phyloP scores from a whole-genome alignment of 2,888 invertebrate species.

The Drosophila greeni region DNA sequence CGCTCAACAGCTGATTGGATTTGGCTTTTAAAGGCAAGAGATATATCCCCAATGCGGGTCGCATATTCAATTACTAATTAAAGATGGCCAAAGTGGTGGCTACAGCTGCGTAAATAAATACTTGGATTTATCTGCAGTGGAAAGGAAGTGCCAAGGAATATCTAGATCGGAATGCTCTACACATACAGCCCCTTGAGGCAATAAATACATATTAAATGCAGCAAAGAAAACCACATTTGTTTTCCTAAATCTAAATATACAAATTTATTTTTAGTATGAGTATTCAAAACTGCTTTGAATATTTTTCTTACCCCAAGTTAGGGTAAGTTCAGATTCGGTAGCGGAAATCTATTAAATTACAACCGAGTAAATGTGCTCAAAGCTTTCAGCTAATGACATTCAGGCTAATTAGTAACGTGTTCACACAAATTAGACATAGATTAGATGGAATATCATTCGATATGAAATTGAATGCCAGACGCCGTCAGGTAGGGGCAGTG shows the following conservation, averaged over 20 bases:
- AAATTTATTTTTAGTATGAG: background rate
- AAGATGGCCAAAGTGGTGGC: slow-evolving; percentile 9
- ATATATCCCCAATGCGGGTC: slow-evolving; percentile 24
- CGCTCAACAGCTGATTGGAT: slow-evolving; percentile 62
- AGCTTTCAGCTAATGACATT: slow-evolving; percentile 35
- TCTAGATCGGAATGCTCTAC: background rate
- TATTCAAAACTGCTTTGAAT: too few species aligned
- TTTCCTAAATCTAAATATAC: background rate
- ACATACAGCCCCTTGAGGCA: background rate
- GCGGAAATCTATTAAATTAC: slow-evolving; percentile 24
- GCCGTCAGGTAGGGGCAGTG: background rate
- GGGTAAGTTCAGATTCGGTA: background rate
- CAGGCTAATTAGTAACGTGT: slow-evolving; percentile 56
- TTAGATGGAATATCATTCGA: slow-evolving; percentile 43
- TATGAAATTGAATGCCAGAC: slow-evolving; percentile 17
- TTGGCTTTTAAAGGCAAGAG: slow-evolving; percentile 43
- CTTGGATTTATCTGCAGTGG: background rate
- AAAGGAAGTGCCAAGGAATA: background rate
- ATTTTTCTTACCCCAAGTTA: background rate
- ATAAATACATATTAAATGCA: background rate
- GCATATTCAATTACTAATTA: slow-evolving; percentile 62
- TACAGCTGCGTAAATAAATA: background rate
- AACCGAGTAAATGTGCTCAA: slow-evolving; percentile 22
- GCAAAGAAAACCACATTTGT: background rate
- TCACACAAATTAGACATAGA: slow-evolving; percentile 54